Base-by-base conservation (phyloP, 1,140 invertebrate species). In the Drosophila sulfurigaster region DNA sequence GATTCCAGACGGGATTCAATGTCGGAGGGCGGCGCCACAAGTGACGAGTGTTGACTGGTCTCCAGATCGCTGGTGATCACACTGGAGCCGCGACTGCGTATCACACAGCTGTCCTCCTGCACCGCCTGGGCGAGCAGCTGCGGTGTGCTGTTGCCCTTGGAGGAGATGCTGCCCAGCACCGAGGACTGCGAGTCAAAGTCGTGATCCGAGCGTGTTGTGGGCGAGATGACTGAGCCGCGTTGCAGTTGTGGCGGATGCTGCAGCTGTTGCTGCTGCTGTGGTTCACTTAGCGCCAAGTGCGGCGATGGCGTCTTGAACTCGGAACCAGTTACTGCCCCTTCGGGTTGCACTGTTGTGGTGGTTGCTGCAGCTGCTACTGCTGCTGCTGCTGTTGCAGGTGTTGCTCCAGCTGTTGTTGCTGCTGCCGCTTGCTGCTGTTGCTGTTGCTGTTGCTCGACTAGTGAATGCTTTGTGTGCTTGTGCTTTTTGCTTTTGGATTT, bases 261-360 rank as follows among this genome's bases (percentile, higher is more conserved):
- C 38, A 30, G 80, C 48, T 64, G 73, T 11, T 67, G 77, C 15
- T 48, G 81, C 49, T 45, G 59, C 13, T 38, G 46, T 16, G 68
- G 74, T 48, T 92, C 94, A 92, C 73, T 93, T 3, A 85, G 54
- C 86, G 69, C 93, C 92, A 78, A 92, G 63, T 92, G 81, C 35
- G 94, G 94, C 6, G 94, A 94, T 30, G 89, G 86, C 16, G 92
- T 86, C 76, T 93, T 94, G 74, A 94, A 94, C 66, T 93, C 76
- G 10, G 91, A 80, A 7, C 62, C 46, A 5, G 66, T 32, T 7
- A 57, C 11, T 0, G 35, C 35, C 1, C 10, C 35, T 3, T 16
- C 60, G 13, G 46, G 45, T 15, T 8, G 16, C 46, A 38, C 43
- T 60, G 92, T 75, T 93, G 92, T 75, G 49, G 43, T 48, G 1